Evolutionary conservation across 2,888 invertebrate genomes (phyloP), one percentile per base, ranked within the genome.

Genomic region (Griposia aprilina): DNA sequence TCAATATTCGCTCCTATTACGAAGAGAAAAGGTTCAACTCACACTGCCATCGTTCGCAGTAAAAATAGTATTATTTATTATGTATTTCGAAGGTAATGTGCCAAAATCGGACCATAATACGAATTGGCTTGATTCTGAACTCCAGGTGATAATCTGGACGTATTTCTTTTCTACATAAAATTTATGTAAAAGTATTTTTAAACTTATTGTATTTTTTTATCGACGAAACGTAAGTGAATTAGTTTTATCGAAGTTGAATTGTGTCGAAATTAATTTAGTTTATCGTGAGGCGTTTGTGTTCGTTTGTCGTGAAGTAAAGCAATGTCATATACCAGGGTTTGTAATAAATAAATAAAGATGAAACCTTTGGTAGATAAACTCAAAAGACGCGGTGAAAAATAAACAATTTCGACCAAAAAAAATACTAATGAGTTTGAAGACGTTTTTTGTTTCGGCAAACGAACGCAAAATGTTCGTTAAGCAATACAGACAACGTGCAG

Each of bases 41-140:
- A 77, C 85, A 87, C 88, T 89, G 89, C 88, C 88, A 82, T 83
- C 74, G 80, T 82, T 86, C 52, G 88, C 89, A 89, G 89, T 88
- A 80, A 86, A 74, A 82, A 88, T 89, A 88, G 89, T 89, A 89
- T 96, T 96, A 94, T 94, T 94, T 93, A 91, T 91, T 89, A 91
- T 90, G 90, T 92, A 90, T 91, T 93, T 89, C 91, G 90, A 92
- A 91, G 91, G 85, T 91, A 87, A 93, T 94, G 96, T 96, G 96
- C 96, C 96, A 96, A 96, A 96, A 93, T 93, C 89, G 95, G 95
- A 96, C 95, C 95, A 95, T 94, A 91, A 71, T 88, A 88, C 91
- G 90, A 88, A 91, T 90, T 90, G 91, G 93, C 93, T 92, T 90
- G 88, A 92, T 90, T 90, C 88, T 90, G 41, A 76, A 91, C 90